These are phyloP conservation scores for Eublepharis macularius DNA, from an alignment of 2,113 vertebrate species.

Conservation along the genomic window DNA sequence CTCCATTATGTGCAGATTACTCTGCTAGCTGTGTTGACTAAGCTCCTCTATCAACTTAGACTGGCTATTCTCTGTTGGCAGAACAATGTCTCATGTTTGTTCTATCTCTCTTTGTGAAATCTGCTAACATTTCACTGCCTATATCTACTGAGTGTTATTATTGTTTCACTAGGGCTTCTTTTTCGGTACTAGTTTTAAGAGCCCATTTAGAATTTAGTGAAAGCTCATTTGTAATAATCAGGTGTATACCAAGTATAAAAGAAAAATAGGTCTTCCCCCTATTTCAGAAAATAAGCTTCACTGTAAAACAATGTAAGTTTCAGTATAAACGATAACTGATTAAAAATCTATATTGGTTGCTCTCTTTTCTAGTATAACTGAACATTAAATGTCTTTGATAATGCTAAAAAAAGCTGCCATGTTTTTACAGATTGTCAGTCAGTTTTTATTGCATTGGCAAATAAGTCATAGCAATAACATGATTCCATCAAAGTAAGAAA, in stretches of 20 bases:
- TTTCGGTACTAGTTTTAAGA: conserved; percentile 19
- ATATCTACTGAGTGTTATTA: conserved; percentile 32
- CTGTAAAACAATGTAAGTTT: background rate
- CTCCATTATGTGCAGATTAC: conserved; percentile 23
- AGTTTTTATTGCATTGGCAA: too few relatives aligned
- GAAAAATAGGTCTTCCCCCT: conserved; percentile 7
- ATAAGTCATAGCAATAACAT: too few relatives aligned
- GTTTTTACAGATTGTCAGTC: too few relatives aligned
- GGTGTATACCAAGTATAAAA: background rate
- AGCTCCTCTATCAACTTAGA: conserved; percentile 19
- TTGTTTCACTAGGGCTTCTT: conserved; percentile 25
- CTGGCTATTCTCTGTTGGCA: background rate
- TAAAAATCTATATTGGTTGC: background rate
- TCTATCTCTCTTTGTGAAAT: conserved; percentile 37
- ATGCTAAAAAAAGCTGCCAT: background rate
- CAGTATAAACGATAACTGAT: conserved; percentile 8
- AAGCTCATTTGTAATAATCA: conserved; percentile 42
- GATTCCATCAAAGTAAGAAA: too few relatives aligned
- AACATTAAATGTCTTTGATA: background rate
- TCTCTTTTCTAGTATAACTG: background rate
- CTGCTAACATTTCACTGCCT: conserved; percentile 25
- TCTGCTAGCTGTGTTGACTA: conserved; percentile 15
- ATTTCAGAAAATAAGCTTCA: background rate
- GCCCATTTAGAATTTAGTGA: conserved; percentile 34
- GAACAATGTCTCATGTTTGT: conserved; percentile 30